Evolutionary conservation across 2,797 vertebrate genomes (phyloP).

Genomic region (Phylloscopus collybita): DNA sequence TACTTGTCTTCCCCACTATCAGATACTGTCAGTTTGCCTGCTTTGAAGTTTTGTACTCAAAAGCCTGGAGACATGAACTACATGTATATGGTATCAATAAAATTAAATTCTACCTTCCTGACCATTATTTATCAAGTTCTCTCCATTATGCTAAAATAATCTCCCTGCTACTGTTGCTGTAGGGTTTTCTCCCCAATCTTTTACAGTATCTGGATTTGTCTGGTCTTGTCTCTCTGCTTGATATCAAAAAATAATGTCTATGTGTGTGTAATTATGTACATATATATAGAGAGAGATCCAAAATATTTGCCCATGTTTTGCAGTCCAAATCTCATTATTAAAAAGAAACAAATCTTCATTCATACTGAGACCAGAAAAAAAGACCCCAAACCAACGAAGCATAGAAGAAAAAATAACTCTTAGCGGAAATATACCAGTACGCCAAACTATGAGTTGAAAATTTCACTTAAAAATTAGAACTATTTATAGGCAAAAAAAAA

Average conservation of each 20-base stretch:
- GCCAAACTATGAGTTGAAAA: background rate
- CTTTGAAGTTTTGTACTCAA: background rate
- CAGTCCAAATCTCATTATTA: background rate
- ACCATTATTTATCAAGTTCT: background rate
- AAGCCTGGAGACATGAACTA: background rate
- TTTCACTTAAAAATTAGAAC: background rate
- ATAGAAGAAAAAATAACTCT: background rate
- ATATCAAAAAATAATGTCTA: background rate
- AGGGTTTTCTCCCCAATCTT: fast-evolving
- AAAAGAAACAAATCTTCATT: background rate
- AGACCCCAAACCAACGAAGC: background rate
- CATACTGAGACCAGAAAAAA: background rate
- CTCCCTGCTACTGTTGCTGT: background rate
- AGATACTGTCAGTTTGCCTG: background rate
- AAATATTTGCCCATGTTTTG: background rate
- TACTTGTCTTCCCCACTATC: background rate
- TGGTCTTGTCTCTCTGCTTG: background rate
- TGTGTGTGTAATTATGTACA: background rate
- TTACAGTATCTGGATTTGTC: background rate
- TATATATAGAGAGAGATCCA: background rate
- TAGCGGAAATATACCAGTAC: background rate
- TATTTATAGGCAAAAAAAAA: background rate
- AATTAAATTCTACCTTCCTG: background rate
- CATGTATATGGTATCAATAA: background rate
- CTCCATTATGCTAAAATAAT: background rate